A percentile compares a stretch with the other conserved stretches of the same genome.
These are phyloP conservation scores for Rallus limicola DNA, from an alignment of 2,113 vertebrate genomes.

Conservation along the genomic window DNA sequence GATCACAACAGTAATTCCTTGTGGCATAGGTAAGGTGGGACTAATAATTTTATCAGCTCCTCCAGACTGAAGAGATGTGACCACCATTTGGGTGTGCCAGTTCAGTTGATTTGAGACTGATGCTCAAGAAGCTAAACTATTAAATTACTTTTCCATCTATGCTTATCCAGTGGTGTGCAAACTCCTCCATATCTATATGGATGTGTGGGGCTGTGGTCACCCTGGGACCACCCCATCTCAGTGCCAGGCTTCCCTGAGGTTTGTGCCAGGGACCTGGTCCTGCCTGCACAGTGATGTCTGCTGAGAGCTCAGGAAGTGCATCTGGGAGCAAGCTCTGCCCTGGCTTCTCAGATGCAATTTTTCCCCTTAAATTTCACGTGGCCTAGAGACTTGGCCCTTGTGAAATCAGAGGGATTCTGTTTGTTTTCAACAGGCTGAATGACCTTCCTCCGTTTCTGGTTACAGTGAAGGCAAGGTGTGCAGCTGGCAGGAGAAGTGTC, in stretches of 20 bases:
- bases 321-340: not conserved
- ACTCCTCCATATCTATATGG: not conserved
- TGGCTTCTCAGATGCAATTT: not conserved
- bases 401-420: not conserved
- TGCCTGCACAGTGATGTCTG: accelerated
- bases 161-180: not conserved
- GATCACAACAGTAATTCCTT: not conserved
- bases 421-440: not conserved
- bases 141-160: not conserved
- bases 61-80: not conserved
- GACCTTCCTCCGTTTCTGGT: not conserved
- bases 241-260: not conserved
- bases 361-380: not conserved
- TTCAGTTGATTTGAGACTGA: not conserved
- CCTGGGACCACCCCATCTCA: not conserved
- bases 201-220: not conserved
- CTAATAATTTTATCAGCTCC: not conserved
- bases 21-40: not conserved
- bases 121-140: not conserved
- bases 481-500: not conserved
- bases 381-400: not conserved
- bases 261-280: not conserved
- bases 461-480: not conserved
- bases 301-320: not conserved
- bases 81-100: too few relatives aligned